These are phyloP conservation scores for Adrianichthys oophorus DNA, from an alignment of 2,797 vertebrate species.

Conservation along the genomic window DNA sequence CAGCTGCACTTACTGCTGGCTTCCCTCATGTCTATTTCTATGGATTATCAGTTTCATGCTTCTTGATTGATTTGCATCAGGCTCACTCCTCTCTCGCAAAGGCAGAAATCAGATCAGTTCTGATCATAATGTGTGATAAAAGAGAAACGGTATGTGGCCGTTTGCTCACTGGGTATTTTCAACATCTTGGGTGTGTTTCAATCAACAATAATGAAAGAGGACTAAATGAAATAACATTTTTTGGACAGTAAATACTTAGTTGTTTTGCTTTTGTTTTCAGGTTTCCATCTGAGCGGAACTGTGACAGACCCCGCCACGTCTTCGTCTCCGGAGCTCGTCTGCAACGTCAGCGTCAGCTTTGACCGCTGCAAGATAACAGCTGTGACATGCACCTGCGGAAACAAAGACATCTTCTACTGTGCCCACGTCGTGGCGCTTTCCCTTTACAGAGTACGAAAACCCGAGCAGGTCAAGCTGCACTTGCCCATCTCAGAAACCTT, in stretches of 20 bases:
- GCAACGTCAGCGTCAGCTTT: slow-evolving; percentile 98
- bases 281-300: slow-evolving; percentile 97
- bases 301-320: slow-evolving; percentile 93
- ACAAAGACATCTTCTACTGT: slow-evolving; percentile 99
- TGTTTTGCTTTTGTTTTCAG: slow-evolving; percentile 57
- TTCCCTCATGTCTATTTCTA: slow-evolving; percentile 37
- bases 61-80: slow-evolving; percentile 23
- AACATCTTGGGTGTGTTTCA: slow-evolving; percentile 24
- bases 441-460: slow-evolving; percentile 95
- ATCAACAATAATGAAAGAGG: too few species aligned
- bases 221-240: neutral
- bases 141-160: slow-evolving; percentile 19
- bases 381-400: slow-evolving; percentile 97
- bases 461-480: slow-evolving; percentile 97
- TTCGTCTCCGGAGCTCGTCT: slow-evolving; percentile 91
- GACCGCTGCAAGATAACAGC: slow-evolving; percentile 99
- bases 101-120: slow-evolving; percentile 2
- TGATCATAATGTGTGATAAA: slow-evolving; percentile 27
- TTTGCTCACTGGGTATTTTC: slow-evolving; percentile 26
- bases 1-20: slow-evolving; percentile 29
- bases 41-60: slow-evolving; percentile 17
- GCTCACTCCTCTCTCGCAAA: neutral
- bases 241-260: neutral
- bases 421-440: slow-evolving; percentile 97
- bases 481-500: slow-evolving; percentile 99